A percentile compares a stretch with the other conserved stretches of the same genome.
phyloP scores from a whole-genome alignment of 2,888 invertebrate genomes.

The Pandemis heparana region DNA sequence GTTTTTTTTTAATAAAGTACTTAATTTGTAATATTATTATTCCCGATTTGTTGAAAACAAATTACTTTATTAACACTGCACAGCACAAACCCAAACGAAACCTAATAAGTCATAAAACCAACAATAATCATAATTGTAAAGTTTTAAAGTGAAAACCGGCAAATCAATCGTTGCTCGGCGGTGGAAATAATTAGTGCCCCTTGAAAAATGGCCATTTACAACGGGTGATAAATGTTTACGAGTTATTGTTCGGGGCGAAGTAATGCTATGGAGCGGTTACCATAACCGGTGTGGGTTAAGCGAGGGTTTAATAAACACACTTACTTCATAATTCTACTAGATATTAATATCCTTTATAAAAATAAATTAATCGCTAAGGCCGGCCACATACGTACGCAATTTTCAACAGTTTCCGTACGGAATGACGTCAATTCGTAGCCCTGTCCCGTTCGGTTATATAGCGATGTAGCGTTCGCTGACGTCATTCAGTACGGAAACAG shows the following conservation, averaged over 20 bases:
- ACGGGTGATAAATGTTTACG: slow-evolving; percentile 84
- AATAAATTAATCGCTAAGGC: too few relatives aligned
- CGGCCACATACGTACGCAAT: too few relatives aligned
- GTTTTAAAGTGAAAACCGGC: slow-evolving; percentile 61
- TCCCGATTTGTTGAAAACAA: too few relatives aligned
- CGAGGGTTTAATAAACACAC: slow-evolving; percentile 21
- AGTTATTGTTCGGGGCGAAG: slow-evolving; percentile 76
- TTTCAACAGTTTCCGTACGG: too few relatives aligned
- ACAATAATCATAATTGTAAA: slow-evolving; percentile 43
- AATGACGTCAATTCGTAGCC: too few relatives aligned
- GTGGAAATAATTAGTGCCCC: slow-evolving; percentile 83
- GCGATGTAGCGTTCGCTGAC: too few relatives aligned
- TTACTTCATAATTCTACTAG: neutral
- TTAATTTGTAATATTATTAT: too few relatives aligned
- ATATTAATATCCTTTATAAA: too few relatives aligned
- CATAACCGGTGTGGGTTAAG: slow-evolving; percentile 17
- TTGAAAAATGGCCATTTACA: slow-evolving; percentile 82
- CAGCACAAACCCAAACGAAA: slow-evolving; percentile 1
- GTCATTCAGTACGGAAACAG: too few relatives aligned
- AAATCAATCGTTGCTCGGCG: slow-evolving; percentile 74
- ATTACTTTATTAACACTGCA: neutral
- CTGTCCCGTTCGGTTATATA: too few relatives aligned
- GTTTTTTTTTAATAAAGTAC: too few relatives aligned
- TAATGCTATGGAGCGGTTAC: slow-evolving; percentile 57
- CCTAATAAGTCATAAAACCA: slow-evolving; percentile 40